These are phyloP conservation scores for Portunus trituberculatus DNA, from an alignment of 1,140 invertebrate genomes.

Conservation along the genomic window DNA sequence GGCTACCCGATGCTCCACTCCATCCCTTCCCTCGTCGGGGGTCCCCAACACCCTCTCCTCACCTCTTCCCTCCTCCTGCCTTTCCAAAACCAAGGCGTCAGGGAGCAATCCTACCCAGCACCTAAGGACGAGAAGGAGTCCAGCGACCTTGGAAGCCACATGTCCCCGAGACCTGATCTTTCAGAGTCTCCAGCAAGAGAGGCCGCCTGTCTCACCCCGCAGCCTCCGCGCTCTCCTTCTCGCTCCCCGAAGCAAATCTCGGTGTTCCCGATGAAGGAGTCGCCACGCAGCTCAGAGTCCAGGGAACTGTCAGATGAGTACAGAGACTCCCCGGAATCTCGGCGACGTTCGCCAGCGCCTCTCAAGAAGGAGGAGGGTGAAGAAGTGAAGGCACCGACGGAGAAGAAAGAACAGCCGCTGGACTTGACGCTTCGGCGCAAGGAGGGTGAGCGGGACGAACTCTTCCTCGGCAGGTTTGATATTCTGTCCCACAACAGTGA, in stretches of 20 bases:
- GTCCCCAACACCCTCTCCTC: slow-evolving; percentile 75
- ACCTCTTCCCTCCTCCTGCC: slow-evolving; percentile 74
- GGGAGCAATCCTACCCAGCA: slow-evolving; percentile 49
- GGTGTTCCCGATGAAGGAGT: slow-evolving; percentile 61
- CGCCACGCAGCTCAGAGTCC: slow-evolving; percentile 61
- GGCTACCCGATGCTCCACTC: slow-evolving; percentile 75
- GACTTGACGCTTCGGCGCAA: slow-evolving; percentile 69
- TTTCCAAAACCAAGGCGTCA: slow-evolving; percentile 58
- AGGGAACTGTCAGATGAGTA: slow-evolving; percentile 48
- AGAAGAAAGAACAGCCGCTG: slow-evolving; percentile 67
- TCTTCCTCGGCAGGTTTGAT: slow-evolving; percentile 61
- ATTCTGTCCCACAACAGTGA: slow-evolving; percentile 63
- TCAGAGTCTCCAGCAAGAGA: slow-evolving; percentile 56
- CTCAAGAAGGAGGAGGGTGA: slow-evolving; percentile 53
- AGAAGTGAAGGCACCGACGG: background rate
- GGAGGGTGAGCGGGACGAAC: slow-evolving; percentile 60
- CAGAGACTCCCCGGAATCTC: slow-evolving; percentile 38
- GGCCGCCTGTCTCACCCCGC: slow-evolving; percentile 25
- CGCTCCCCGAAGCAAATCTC: slow-evolving; percentile 63
- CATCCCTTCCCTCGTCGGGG: slow-evolving; percentile 71
- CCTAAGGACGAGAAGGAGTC: slow-evolving; percentile 70
- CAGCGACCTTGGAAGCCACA: slow-evolving; percentile 29
- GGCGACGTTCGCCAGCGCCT: slow-evolving; percentile 37
- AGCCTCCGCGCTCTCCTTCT: slow-evolving; percentile 33
- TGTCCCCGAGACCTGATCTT: slow-evolving; percentile 54